Percentiles rank a stretch among this genome's conserved stretches.
Conservation (phyloP, 1,140 invertebrate genomes). For the Carcinoscorpius rotundicauda region DNA sequence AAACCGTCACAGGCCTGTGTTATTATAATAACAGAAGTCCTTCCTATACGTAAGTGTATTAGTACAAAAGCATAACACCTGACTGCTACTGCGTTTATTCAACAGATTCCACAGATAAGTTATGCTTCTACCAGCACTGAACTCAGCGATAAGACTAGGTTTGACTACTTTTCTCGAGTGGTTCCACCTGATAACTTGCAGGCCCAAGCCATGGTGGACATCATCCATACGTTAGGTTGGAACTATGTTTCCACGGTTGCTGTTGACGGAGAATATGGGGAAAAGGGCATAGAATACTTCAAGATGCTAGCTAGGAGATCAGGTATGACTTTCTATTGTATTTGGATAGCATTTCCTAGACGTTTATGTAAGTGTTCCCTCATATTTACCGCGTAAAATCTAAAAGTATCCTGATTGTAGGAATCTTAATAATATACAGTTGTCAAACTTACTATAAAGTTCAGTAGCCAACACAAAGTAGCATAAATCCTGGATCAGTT, state of each 20-base stretch:
- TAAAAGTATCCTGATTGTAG: too few species aligned
- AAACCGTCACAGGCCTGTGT: too few species aligned
- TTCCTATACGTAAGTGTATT: too few species aligned
- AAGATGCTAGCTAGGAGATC: conserved; percentile 39
- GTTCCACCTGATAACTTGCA: conserved; percentile 61
- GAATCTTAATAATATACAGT: too few species aligned
- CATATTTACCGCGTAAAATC: too few species aligned
- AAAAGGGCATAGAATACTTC: conserved; percentile 51
- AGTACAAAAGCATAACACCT: too few species aligned
- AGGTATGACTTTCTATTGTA: conserved; percentile 23
- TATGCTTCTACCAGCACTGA: conserved; percentile 64
- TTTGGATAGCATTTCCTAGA: too few species aligned
- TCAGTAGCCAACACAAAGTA: too few species aligned
- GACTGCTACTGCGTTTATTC: conserved; percentile 10
- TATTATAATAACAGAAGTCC: too few species aligned
- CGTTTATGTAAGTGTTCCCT: too few species aligned
- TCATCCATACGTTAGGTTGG: conserved; percentile 51
- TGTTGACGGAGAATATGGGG: conserved; percentile 60
- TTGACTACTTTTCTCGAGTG: conserved; percentile 59
- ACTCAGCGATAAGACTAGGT: conserved; percentile 52
- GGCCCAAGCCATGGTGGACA: conserved; percentile 54
- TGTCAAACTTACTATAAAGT: too few species aligned
- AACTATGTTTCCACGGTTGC: conserved; percentile 59
- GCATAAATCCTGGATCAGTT: too few species aligned
- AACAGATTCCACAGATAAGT: conserved; percentile 55